Base-by-base conservation (phyloP, 2,797 vertebrate species). In the Sandelia bainsii region DNA sequence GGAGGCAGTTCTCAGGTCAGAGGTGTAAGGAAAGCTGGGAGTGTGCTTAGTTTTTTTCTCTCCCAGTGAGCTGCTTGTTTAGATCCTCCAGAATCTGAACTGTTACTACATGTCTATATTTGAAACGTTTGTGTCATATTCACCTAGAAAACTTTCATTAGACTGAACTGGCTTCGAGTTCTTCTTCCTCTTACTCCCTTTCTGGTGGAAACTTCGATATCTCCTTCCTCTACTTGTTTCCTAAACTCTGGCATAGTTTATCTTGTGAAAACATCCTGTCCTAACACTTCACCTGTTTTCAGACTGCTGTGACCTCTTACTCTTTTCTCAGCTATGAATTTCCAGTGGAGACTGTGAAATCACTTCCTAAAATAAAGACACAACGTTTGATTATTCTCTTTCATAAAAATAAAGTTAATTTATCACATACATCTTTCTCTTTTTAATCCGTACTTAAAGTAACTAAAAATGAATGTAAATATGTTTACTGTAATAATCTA, bases 201-300 rank as follows among this genome's bases (percentile, higher is more conserved):
- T 63, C 51, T 72, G 23, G 23, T 82, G 82, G 75, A 81, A 83
- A 71, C 69, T 46, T 67, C 62, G 32, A 16, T 17, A 19, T 53
- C 69, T 84, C 66, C 75, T 84, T 87, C 81, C 79, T 81, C 25
- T 40, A 1, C 54, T 76, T 48, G 72, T 45, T 72, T 62, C 66
- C 61, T 52, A 71, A 79, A 66, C 77, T 69, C 59, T 64, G 22
- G 10, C 79, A 72, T 17, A 23, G 44, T 42, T 40, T 34, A 73
- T 54, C 56, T 78, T 71, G 56, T 72, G 46, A 76, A 83, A 86
- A 88, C 82, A 83, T 78, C 68, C 75, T 78, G 70, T 74, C 4
- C 46, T 34, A 25, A 51, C 70, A 40, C 63, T 78, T 77, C 53
- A 76, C 59, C 68, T 62, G 57, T 46, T 60, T 29, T 70, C 64